Conservation (phyloP, 2,113 vertebrate species). For the Chionomys nivalis region DNA sequence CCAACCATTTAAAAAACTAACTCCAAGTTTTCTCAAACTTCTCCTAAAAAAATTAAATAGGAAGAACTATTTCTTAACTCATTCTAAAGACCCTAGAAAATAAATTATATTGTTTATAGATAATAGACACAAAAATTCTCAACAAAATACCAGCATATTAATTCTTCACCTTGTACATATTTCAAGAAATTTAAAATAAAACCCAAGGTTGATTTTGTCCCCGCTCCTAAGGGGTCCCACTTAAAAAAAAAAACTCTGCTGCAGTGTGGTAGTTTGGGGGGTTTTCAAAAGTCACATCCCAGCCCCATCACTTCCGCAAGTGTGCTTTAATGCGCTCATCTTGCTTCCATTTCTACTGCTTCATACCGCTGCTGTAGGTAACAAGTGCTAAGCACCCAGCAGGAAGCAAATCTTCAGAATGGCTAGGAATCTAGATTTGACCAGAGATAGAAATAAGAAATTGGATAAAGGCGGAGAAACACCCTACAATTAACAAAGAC, state of each 20-base stretch:
- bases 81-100: background rate
- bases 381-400: background rate
- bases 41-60: background rate
- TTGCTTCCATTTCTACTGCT: background rate
- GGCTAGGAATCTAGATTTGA: background rate
- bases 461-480: background rate
- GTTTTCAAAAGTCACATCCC: background rate
- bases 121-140: background rate
- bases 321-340: background rate
- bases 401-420: background rate
- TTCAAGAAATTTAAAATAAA: slow-evolving; percentile 3
- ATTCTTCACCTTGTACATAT: background rate
- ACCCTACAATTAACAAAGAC: background rate
- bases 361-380: background rate
- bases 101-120: background rate
- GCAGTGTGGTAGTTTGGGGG: background rate
- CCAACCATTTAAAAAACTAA: background rate
- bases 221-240: background rate
- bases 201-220: background rate
- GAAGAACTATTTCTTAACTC: background rate
- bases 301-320: background rate
- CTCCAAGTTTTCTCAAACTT: background rate
- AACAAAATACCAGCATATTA: background rate
- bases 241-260: background rate
- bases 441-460: background rate